A percentile compares a stretch with the other conserved stretches of the same genome.
phyloP scores from a whole-genome alignment of 2,113 vertebrate genomes.

The Apodemus speciosus region DNA sequence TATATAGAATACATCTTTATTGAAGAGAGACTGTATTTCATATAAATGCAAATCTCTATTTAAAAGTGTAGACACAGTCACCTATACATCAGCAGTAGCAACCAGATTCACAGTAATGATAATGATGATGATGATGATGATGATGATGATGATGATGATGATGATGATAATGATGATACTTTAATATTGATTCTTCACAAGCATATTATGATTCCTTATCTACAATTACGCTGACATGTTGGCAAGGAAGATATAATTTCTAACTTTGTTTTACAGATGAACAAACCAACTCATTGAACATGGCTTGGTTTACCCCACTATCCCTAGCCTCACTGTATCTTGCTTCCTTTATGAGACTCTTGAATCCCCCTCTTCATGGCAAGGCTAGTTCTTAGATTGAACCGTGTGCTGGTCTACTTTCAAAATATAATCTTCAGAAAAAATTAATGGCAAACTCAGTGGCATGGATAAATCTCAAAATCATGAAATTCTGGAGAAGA shows the following conservation, averaged over 20 bases:
- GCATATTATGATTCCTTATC: neutral
- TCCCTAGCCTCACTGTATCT: neutral
- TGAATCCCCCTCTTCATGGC: neutral
- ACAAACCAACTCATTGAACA: neutral
- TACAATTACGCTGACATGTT: neutral
- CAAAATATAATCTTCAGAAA: conserved; percentile 24
- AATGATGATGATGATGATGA: neutral
- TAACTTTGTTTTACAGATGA: neutral
- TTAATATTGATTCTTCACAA: neutral
- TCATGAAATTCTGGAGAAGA: neutral
- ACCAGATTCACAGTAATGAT: neutral
- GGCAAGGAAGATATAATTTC: neutral
- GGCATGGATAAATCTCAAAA: neutral
- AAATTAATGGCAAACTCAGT: neutral
- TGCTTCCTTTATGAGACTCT: neutral
- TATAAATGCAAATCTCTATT: neutral
- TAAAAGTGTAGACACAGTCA: neutral
- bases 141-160: neutral
- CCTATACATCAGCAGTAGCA: neutral
- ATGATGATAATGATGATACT: neutral
- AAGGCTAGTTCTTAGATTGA: neutral
- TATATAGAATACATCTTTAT: neutral
- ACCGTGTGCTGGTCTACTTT: neutral
- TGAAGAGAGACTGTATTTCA: neutral
- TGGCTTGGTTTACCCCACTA: neutral